A percentile compares a stretch with the other conserved stretches of the same genome.
These are phyloP conservation scores for Amphimallon solstitiale DNA, from an alignment of 2,888 invertebrate genomes.

Conservation along the genomic window DNA sequence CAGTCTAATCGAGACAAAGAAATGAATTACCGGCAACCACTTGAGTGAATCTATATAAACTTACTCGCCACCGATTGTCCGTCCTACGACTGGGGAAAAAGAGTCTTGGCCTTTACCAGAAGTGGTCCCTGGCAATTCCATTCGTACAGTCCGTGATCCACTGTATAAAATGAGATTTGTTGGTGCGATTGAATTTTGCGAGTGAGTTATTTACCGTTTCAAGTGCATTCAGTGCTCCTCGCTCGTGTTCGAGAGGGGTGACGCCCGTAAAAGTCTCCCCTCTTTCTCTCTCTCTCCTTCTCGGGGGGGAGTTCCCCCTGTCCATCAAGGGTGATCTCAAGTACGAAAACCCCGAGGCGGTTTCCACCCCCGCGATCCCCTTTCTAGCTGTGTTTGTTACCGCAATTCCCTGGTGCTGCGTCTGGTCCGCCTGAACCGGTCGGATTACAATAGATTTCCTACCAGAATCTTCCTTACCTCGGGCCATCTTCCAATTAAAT, in stretches of 20 bases:
- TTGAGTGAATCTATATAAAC: conserved; percentile 1
- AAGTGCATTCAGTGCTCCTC: conserved; percentile 31
- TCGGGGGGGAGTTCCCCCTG: too few relatives aligned
- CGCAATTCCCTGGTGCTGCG: conserved; percentile 11
- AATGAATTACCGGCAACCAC: conserved; percentile 18
- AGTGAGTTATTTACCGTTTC: conserved; percentile 35
- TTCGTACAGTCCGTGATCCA: conserved; percentile 30
- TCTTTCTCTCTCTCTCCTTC: too few relatives aligned
- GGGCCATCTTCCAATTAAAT: conserved; percentile 4
- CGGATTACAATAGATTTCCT: conserved; percentile 14
- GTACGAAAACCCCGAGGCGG: conserved; percentile 14
- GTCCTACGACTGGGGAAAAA: background rate
- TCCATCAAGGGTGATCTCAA: conserved; percentile 33
- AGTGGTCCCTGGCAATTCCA: conserved; percentile 17
- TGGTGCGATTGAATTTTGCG: conserved; percentile 35
- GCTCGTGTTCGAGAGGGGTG: conserved; percentile 9
- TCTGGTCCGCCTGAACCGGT: conserved; percentile 1
- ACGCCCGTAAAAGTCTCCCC: conserved; percentile 23
- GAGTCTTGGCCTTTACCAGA: too few relatives aligned
- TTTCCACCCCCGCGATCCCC: too few relatives aligned
- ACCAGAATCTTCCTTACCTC: conserved; percentile 15
- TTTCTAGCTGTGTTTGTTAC: conserved; percentile 28
- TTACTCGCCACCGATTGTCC: background rate
- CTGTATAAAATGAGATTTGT: conserved; percentile 32
- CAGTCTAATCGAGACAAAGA: background rate